Evolutionary conservation across 1,140 invertebrate species (phyloP).

Genomic region (Penaeus vannamei): DNA sequence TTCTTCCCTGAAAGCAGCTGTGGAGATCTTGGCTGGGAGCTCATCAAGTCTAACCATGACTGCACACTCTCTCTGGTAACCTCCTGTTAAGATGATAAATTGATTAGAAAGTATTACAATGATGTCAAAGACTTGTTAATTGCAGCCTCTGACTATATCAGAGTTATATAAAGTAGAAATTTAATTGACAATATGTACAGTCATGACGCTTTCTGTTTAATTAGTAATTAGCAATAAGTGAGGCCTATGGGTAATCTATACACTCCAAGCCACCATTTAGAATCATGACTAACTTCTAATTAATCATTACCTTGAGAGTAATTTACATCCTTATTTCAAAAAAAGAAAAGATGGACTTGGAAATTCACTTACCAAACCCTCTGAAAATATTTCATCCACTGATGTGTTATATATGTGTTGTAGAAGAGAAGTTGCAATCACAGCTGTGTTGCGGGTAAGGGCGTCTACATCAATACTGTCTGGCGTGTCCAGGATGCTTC

Average conservation of each 20-base stretch:
- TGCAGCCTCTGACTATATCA: neutral
- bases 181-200: too few relatives aligned
- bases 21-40: conserved; percentile 80
- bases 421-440: conserved; percentile 87
- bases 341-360: conserved; percentile 17
- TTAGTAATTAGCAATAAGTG: too few relatives aligned
- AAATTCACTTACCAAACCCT: conserved; percentile 51
- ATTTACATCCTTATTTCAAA: conserved; percentile 69
- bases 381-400: conserved; percentile 70
- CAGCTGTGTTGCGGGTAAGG: conserved; percentile 81
- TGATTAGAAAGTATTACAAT: conserved; percentile 3
- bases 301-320: conserved; percentile 78
- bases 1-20: conserved; percentile 81
- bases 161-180: too few relatives aligned
- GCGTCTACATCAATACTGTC: conserved; percentile 77
- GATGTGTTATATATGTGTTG: conserved; percentile 89
- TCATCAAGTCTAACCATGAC: conserved; percentile 82
- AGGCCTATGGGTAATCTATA: too few relatives aligned
- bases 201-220: too few relatives aligned
- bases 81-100: conserved; percentile 74
- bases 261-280: too few relatives aligned
- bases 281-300: conserved; percentile 75
- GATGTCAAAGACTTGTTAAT: conserved; percentile 27
- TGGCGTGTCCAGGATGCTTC: conserved; percentile 77
- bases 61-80: conserved; percentile 81